Evolutionary conservation across 1,140 invertebrate genomes (phyloP).

Genomic region (Paraescarpia echinospica): DNA sequence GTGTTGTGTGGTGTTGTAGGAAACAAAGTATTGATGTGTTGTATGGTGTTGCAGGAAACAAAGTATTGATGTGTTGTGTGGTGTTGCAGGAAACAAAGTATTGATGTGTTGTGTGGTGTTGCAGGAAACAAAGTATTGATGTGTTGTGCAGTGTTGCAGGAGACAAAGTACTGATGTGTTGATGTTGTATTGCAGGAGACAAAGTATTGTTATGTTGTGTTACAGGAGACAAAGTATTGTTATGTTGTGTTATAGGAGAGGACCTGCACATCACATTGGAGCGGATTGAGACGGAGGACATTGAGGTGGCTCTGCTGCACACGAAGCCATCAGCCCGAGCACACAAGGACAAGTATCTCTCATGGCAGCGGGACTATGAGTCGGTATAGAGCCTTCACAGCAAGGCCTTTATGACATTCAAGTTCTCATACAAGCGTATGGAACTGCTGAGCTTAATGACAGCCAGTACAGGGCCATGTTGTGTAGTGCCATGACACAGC

Average conservation of each 20-base stretch:
- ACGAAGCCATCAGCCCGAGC: constrained; percentile 61
- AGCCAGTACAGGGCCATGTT: no score
- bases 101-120: no score
- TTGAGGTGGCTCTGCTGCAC: constrained; percentile 57
- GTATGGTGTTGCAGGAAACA: no score
- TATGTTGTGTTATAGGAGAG: constrained; percentile 44
- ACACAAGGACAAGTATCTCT: constrained; percentile 58
- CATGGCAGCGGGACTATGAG: constrained; percentile 62
- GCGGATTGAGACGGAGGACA: constrained; percentile 59
- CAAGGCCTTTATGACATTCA: not conserved
- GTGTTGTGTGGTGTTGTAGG: no score
- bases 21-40: no score
- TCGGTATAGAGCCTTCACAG: constrained; percentile 46
- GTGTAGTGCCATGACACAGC: no score
- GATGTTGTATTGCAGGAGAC: no score
- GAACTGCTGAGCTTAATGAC: not conserved
- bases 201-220: no score
- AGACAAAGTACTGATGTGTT: no score
- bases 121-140: no score
- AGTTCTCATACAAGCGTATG: not conserved
- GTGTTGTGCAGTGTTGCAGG: no score
- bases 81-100: no score
- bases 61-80: not conserved
- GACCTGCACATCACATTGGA: constrained; percentile 58
- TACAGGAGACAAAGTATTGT: not conserved